Percentiles rank a stretch among this genome's conserved stretches.
Conservation (phyloP, 2,888 invertebrate species). For the Phlogophora meticulosa region DNA sequence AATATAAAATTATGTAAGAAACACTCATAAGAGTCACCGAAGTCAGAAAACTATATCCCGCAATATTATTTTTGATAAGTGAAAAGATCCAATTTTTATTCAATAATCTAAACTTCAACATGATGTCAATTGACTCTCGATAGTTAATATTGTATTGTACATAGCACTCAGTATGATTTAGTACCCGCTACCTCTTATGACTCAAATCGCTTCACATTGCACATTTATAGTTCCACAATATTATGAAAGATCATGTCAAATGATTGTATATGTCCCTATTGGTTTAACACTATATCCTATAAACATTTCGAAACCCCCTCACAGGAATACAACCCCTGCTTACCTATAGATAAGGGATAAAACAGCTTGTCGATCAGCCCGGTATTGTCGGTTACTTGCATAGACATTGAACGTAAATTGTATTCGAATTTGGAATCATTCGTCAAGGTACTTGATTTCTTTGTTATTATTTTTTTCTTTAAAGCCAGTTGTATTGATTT, state of each 20-base stretch:
- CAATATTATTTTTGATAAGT: too few relatives aligned
- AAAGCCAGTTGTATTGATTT: slow-evolving; percentile 73
- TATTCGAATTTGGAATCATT: slow-evolving; percentile 79
- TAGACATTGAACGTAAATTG: slow-evolving; percentile 68
- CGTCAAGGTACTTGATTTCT: slow-evolving; percentile 81
- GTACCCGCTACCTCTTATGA: slow-evolving; percentile 47
- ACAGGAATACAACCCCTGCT: not conserved
- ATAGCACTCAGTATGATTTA: not conserved
- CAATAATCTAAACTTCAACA: too few relatives aligned
- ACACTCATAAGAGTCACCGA: too few relatives aligned
- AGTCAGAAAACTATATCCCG: too few relatives aligned
- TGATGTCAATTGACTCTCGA: too few relatives aligned
- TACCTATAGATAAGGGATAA: not conserved
- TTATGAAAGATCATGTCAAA: slow-evolving; percentile 86
- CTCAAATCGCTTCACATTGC: slow-evolving; percentile 66
- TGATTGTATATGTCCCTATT: slow-evolving; percentile 83
- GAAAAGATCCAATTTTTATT: too few relatives aligned
- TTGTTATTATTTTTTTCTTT: slow-evolving; percentile 69
- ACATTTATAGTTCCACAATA: slow-evolving; percentile 78
- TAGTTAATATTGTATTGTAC: too few relatives aligned
- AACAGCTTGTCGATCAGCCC: not conserved
- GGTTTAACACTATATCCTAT: slow-evolving; percentile 72
- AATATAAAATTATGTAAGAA: too few relatives aligned
- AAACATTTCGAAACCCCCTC: not conserved
- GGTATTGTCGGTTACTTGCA: slow-evolving; percentile 37